Base-by-base conservation (phyloP, 23 tunicate genomes). In the Corella eumyota region DNA sequence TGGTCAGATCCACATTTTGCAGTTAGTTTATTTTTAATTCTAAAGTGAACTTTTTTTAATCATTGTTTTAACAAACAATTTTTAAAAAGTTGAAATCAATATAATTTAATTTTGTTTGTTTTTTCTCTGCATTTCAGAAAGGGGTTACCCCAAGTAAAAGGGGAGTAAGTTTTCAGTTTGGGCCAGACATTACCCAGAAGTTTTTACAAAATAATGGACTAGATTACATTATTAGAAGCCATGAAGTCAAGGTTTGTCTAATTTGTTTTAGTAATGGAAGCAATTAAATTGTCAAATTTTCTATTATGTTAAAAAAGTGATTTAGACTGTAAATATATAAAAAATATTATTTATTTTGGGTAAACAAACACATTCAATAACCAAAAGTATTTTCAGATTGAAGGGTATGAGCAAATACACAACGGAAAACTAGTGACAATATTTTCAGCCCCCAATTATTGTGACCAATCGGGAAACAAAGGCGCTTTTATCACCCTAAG, bases 1-100 rank as follows among this genome's bases (percentile, higher is more conserved):
- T 93, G 99, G 99, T 79, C 95, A 30, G 99, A 93, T 72, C 99
- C 99, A 17, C 99, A 93, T n/a, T n/a, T n/a, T n/a, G n/a, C n/a
- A n/a, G n/a, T n/a, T n/a, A n/a, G n/a, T n/a, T n/a, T n/a, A n/a
- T n/a, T n/a, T n/a, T n/a, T n/a, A n/a, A n/a, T 40, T 40, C 15
- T 15, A 15, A 15, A 20, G n/a, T n/a, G 48, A 9, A 11, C 48
- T 40, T 40, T 9, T 9, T 40, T 40, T 11, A 15, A 40, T 40
- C 15, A 40, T 11, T 40, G 11, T 40, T 11, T 15, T 15, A 9
- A 40, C 48, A 11, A 40, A 40, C 15, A 15, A 9, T 40, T 9
- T 40, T 40, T 11, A 40, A 40, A 40, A 40, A 40, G 11, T 40
- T 40, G 11, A 15, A 40, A 40, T 15, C 15, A 15, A 40, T 40